Conservation (phyloP, 1,140 invertebrate genomes). For the Drosophila malerkotliana region DNA sequence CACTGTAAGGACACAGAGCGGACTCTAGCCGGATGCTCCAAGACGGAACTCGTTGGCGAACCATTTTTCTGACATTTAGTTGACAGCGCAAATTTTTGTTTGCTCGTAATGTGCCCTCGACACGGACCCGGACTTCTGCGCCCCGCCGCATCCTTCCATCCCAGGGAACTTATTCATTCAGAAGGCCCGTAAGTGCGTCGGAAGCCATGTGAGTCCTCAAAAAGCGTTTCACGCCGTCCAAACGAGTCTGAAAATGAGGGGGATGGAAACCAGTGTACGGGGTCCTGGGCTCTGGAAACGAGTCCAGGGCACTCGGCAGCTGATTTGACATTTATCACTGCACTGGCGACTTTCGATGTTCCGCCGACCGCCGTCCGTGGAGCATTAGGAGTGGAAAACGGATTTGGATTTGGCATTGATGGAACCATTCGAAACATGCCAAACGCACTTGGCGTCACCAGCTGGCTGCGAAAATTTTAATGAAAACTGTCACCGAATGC, state of each 20-base stretch:
- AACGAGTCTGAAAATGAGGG: not conserved
- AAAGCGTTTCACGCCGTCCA: conserved; percentile 66
- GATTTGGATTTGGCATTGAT: conserved; percentile 60
- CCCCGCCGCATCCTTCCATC: not conserved
- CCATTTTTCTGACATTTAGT: conserved; percentile 82
- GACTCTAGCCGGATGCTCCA: conserved; percentile 4
- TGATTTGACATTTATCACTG: conserved; percentile 82
- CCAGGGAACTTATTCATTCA: conserved; percentile 31
- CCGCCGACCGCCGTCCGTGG: not conserved
- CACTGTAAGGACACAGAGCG: conserved; percentile 20
- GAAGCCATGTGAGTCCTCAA: conserved; percentile 67
- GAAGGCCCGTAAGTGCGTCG: conserved; percentile 29
- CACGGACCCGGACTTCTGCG: conserved; percentile 48
- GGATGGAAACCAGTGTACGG: not conserved
- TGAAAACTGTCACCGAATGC: conserved; percentile 59
- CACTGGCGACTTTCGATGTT: conserved; percentile 59
- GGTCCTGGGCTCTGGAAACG: not conserved
- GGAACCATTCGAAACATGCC: conserved; percentile 65
- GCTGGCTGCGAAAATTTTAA: conserved; percentile 64
- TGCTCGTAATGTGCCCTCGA: conserved; percentile 72
- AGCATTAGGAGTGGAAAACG: not conserved
- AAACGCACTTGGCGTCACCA: conserved; percentile 35
- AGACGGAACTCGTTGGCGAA: conserved; percentile 48
- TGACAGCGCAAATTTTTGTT: conserved; percentile 82
- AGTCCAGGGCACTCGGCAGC: conserved; percentile 53